Conservation (phyloP, 2,797 vertebrate species). For the Xiphophorus birchmanni region DNA sequence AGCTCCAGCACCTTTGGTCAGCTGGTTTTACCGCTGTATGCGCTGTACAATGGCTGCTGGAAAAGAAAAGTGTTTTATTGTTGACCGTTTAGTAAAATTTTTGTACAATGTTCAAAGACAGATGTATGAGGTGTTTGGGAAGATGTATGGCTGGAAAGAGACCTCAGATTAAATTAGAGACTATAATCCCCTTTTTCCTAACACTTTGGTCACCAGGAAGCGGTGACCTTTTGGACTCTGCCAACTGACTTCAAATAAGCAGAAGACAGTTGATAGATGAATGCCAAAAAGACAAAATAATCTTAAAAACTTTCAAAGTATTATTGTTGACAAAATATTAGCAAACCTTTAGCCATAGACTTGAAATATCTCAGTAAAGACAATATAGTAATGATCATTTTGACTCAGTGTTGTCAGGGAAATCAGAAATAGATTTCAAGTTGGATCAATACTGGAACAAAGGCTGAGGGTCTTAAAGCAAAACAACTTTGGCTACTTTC, state of each 20-base stretch:
- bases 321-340: background rate
- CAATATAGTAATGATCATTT: background rate
- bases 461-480: background rate
- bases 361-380: background rate
- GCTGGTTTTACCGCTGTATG: too few species aligned
- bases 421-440: background rate
- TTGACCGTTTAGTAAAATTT: too few species aligned
- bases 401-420: background rate
- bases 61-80: too few species aligned
- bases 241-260: background rate
- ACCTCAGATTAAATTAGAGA: background rate
- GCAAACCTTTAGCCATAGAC: background rate
- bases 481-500: background rate
- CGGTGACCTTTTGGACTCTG: background rate
- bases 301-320: background rate
- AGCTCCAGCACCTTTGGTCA: too few species aligned
- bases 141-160: background rate
- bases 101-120: too few species aligned
- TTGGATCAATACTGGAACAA: background rate
- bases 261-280: background rate
- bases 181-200: too few species aligned
- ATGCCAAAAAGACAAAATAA: background rate
- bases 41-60: too few species aligned
- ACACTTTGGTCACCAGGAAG: too few species aligned
- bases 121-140: too few species aligned